These are phyloP conservation scores for Aurelia coerulea DNA, from an alignment of 30 jellyfish, hydroid and myxozoan species.

Conservation along the genomic window DNA sequence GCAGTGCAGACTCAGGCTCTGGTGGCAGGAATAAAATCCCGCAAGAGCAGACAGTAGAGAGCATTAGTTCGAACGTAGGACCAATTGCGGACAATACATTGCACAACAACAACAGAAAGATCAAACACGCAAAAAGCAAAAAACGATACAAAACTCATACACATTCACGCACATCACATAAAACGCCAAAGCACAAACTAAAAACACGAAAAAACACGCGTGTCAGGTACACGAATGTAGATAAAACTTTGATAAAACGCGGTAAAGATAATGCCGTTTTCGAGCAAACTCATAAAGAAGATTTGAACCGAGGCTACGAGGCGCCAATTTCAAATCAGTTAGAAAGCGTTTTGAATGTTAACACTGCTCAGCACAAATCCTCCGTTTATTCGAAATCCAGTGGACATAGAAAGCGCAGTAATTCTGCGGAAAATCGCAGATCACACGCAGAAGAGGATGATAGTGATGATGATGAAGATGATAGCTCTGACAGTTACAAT, in stretches of 20 bases:
- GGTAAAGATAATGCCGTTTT: not conserved
- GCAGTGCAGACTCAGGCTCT: constrained; percentile 3
- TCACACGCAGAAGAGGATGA: constrained; percentile 34
- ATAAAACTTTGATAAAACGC: constrained; percentile 56
- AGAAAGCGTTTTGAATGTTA: constrained; percentile 74
- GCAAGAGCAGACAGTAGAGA: constrained; percentile 66
- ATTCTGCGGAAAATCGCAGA: constrained; percentile 54
- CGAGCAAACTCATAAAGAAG: not conserved
- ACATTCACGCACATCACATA: constrained; percentile 29
- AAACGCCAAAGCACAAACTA: constrained; percentile 5
- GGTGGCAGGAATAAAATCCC: constrained; percentile 50
- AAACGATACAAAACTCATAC: constrained; percentile 48
- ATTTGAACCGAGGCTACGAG: constrained; percentile 21
- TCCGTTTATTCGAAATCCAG: constrained; percentile 20
- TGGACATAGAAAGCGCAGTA: constrained; percentile 43
- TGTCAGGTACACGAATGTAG: constrained; percentile 42
- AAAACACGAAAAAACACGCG: not conserved
- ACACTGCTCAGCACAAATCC: constrained; percentile 26
- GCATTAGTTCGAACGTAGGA: constrained; percentile 55
- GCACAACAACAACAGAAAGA: not conserved
- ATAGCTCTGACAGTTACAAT: constrained; percentile 10
- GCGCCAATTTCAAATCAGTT: constrained; percentile 87
- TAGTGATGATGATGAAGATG: constrained; percentile 20
- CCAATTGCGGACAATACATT: constrained; percentile 24
- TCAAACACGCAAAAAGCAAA: constrained; percentile 29